Base-by-base conservation (phyloP, 2,888 invertebrate species). In the Bellardia pandia region DNA sequence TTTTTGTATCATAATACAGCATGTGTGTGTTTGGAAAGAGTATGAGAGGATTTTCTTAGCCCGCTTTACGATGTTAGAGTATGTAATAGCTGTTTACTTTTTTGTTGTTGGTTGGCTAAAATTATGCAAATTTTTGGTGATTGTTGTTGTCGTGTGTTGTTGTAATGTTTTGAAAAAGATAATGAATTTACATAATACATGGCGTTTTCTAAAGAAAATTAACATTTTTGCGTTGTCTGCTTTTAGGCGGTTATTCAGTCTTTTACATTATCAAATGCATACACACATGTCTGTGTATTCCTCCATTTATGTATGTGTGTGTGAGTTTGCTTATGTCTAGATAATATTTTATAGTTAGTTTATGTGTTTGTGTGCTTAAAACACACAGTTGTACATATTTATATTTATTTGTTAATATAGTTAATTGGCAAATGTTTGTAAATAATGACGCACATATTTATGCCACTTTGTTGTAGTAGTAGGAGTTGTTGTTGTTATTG, bases 181-280 rank as follows among this genome's bases (percentile, higher is more conserved):
- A 85, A 87, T 74, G 85, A 87, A 87, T 85, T 87, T 81, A 77
- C 77, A 84, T 84, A 80, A 83, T 51, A 86, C 80, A 53, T 68
- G 62, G 37, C 9, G 40, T 68, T 60, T 56, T 71, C 33, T n/a
- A 53, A 68, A 23, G 40, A 82, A 82, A 72, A 75, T 87, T 87
- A 62, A 75, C 69, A 82, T 72, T 80, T 80, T 77, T 77, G 76
- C 72, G 33, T 77, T 74, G 84, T 42, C 42, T 76, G 56, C 82
- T 79, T 85, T 79, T 74, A 79, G 85, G 79, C 81, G 75, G 72
- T 86, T 71, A 45, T 64, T 16, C 56, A 51, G 30, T 16, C 33
- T 16, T 42, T 68, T 42, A 33, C 33, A 11, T 23, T 13, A 7
- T 37, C 37, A 37, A 37, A 37, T 6, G 6, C 48, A 33, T n/a